phyloP scores from a whole-genome alignment of 2,888 invertebrate species.

The Eilema griseolum region DNA sequence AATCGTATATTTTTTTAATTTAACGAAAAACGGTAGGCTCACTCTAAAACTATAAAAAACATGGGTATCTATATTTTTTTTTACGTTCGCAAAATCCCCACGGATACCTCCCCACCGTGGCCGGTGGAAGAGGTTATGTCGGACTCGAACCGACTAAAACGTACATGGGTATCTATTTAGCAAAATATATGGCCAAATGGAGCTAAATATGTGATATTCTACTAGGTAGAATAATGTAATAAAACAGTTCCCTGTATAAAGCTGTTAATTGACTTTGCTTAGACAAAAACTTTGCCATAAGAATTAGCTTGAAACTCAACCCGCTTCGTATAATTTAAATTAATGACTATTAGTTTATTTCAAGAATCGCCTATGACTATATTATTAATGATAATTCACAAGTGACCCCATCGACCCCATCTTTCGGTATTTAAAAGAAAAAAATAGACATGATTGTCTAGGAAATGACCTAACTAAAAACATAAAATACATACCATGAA shows the following conservation, averaged over 20 bases:
- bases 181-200: not conserved
- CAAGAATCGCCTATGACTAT: not conserved
- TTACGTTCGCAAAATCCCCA: too few species aligned
- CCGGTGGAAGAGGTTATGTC: too few species aligned
- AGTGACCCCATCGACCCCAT: not conserved
- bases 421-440: not conserved
- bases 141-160: too few species aligned
- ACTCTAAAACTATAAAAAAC: too few species aligned
- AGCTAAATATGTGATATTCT: too few species aligned
- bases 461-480: not conserved
- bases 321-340: not conserved
- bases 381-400: conserved; percentile 3
- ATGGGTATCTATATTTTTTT: too few species aligned
- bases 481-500: not conserved
- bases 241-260: not conserved
- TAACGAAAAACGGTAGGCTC: too few species aligned
- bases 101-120: too few species aligned
- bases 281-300: not conserved
- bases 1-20: too few species aligned
- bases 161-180: too few species aligned
- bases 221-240: too few species aligned
- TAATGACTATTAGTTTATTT: conserved; percentile 3
- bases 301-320: not conserved
- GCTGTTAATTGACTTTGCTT: not conserved
- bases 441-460: not conserved